Percentiles rank a stretch among this genome's conserved stretches.
Conservation (phyloP, 1,140 invertebrate species). For the Cyclina sinensis region DNA sequence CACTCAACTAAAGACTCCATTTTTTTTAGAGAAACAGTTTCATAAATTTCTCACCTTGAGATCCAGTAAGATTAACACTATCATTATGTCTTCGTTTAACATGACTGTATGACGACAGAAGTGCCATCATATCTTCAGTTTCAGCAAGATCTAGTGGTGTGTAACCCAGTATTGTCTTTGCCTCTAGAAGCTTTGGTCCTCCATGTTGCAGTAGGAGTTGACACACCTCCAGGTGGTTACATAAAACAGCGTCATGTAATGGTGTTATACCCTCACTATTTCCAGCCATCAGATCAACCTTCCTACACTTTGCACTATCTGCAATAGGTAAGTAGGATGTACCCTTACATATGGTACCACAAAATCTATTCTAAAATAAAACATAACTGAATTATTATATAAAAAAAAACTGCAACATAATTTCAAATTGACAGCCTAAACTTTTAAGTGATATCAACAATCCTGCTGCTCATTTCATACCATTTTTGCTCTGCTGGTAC, state of each 20-base stretch:
- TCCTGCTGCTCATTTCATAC: too few relatives aligned
- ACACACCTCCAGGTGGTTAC: constrained; percentile 74
- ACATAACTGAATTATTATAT: too few relatives aligned
- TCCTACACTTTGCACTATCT: constrained; percentile 51
- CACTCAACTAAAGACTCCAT: too few relatives aligned
- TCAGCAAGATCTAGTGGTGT: constrained; percentile 77
- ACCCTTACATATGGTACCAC: too few relatives aligned
- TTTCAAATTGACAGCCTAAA: too few relatives aligned
- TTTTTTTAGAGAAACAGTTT: too few relatives aligned
- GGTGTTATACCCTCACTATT: constrained; percentile 79
- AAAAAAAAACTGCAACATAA: too few relatives aligned
- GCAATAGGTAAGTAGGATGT: too few relatives aligned
- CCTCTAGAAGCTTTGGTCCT: constrained; percentile 57
- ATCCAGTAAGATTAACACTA: constrained; percentile 2
- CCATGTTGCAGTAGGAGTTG: constrained; percentile 80
- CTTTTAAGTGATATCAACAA: too few relatives aligned
- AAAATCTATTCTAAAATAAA: too few relatives aligned
- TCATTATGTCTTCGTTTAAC: constrained; percentile 29
- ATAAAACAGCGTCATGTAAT: constrained; percentile 83
- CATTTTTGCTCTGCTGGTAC: too few relatives aligned
- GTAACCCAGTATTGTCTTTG: constrained; percentile 56
- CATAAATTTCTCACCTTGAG: constrained; percentile 70
- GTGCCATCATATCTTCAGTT: constrained; percentile 72
- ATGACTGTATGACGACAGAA: constrained; percentile 59
- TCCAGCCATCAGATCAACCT: constrained; percentile 77